These are phyloP conservation scores for Papilio elwesi DNA, from an alignment of 2,888 invertebrate genomes.

Conservation along the genomic window DNA sequence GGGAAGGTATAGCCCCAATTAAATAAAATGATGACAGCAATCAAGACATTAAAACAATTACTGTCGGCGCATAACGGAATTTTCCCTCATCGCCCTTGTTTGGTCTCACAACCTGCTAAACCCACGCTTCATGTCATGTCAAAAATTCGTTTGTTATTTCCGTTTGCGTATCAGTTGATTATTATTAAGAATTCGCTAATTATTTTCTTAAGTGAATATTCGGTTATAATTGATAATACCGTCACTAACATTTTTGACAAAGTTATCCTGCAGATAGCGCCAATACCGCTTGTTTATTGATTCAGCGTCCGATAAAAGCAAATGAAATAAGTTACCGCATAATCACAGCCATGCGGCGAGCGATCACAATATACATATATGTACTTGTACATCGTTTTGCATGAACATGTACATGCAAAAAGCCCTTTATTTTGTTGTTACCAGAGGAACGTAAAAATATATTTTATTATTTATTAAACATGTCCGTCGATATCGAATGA, in stretches of 20 bases:
- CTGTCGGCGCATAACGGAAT: not conserved
- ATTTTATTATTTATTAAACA: no score
- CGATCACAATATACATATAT: not conserved
- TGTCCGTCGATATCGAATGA: no score
- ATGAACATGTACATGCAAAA: no score
- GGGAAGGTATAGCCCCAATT: no score
- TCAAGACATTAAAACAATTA: not conserved
- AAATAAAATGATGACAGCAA: no score
- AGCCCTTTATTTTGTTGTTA: no score
- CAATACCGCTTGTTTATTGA: constrained; percentile 10
- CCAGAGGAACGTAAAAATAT: no score
- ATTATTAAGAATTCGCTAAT: no score
- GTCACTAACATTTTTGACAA: not conserved
- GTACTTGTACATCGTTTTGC: no score
- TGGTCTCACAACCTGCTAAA: not conserved
- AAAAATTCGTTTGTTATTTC: not conserved
- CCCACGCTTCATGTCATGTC: constrained; percentile 3
- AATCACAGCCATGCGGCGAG: not conserved
- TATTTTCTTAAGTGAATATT: no score
- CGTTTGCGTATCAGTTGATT: no score
- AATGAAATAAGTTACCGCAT: not conserved
- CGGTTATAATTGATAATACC: no score
- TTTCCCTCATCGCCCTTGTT: not conserved
- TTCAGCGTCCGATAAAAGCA: constrained; percentile 1
- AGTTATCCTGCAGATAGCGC: not conserved